phyloP scores from a whole-genome alignment of 2,797 vertebrate genomes.

The Rhyacichthys aspro region DNA sequence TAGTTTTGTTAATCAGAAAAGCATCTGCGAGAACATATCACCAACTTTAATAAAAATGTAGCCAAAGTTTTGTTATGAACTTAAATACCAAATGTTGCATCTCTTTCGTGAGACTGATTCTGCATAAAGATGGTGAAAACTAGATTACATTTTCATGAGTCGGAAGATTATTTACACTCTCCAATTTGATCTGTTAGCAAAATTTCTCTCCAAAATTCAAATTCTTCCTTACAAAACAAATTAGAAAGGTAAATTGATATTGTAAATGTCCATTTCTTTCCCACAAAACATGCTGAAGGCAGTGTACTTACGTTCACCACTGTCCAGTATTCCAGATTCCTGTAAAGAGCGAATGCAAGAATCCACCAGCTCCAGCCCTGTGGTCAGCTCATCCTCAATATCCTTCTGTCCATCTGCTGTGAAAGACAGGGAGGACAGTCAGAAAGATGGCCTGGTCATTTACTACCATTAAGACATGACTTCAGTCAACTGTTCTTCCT shows the following conservation, averaged over 20 bases:
- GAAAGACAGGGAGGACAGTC: constrained; percentile 16
- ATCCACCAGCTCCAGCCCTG: constrained; percentile 96
- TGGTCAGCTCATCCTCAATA: constrained; percentile 97
- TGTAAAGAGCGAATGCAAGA: constrained; percentile 97
- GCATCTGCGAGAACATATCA: background rate
- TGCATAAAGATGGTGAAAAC: constrained; percentile 14
- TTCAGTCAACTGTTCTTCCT: background rate
- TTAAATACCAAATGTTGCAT: background rate
- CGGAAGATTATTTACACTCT: no score
- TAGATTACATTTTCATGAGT: no score
- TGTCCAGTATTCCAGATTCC: constrained; percentile 96
- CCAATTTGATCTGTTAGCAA: background rate
- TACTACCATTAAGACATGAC: constrained; percentile 6
- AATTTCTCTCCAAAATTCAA: background rate
- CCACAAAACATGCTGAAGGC: background rate
- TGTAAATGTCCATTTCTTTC: background rate
- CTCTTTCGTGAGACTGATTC: background rate
- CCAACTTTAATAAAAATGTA: constrained; percentile 14
- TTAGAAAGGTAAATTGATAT: background rate
- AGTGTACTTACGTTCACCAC: constrained; percentile 88
- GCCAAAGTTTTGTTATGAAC: constrained; percentile 9
- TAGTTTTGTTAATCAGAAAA: no score
- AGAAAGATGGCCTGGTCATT: background rate
- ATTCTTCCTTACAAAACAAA: background rate
- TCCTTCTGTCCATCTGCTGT: constrained; percentile 94